Evolutionary conservation across 2,888 invertebrate species (phyloP), one percentile per base, ranked within the genome.

Genomic region (Ethmia dodecea): DNA sequence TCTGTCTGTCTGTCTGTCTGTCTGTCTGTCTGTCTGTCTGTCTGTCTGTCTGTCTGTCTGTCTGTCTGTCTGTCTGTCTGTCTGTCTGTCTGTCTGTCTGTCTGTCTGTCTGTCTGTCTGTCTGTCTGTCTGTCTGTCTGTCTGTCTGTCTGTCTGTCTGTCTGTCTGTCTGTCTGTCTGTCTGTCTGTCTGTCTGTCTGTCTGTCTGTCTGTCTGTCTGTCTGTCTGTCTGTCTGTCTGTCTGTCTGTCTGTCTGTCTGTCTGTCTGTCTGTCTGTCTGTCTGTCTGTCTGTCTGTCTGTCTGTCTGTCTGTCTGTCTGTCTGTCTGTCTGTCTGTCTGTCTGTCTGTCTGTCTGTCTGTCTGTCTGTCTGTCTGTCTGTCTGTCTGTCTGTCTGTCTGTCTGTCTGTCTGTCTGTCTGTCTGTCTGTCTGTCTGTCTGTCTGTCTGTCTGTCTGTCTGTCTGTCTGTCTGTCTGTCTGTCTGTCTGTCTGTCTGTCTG

Each of bases 1-100:
- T 27, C 27, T 27, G 27, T 27, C 27, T 27, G 27, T 27, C 27
- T 27, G 27, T 27, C 27, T 27, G 27, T 27, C 27, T 27, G 27
- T 27, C 27, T 27, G 27, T 27, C 27, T 27, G 27, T 27, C 27
- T 27, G 27, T 27, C 27, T 27, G 27, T 27, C 27, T 27, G 27
- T 27, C 27, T 27, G 27, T 27, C 27, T 27, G 27, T 27, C 27
- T 27, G 27, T 27, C 27, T 27, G 27, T 27, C 27, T 27, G 27
- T 27, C 27, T 27, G 27, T 27, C 27, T 27, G 27, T 27, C 27
- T 27, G 27, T 27, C 27, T 27, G 27, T 27, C 27, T 27, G 27
- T 27, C 27, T 27, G 27, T 27, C 27, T 27, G 27, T 27, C 27
- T 27, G 27, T 27, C 27, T 27, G 27, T 27, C 27, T 27, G 27